These are phyloP conservation scores for Margaritifera margaritifera DNA, from an alignment of 2,888 invertebrate species.

Conservation along the genomic window DNA sequence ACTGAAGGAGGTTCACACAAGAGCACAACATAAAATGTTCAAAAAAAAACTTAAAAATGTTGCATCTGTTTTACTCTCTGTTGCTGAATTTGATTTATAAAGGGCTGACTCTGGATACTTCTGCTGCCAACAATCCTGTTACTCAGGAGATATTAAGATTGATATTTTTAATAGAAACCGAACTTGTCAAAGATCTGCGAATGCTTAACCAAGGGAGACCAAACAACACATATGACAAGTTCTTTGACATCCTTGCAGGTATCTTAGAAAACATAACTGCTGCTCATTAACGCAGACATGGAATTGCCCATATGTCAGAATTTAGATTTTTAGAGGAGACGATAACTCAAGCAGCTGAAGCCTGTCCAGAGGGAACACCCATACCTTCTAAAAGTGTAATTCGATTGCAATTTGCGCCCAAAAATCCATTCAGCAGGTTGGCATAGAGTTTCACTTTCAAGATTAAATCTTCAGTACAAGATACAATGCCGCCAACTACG, in stretches of 20 bases:
- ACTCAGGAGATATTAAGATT: conserved; percentile 24
- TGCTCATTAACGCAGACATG: conserved; percentile 31
- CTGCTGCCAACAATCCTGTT: conserved; percentile 20
- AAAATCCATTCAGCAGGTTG: conserved; percentile 23
- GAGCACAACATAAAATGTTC: conserved; percentile 19
- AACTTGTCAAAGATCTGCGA: conserved; percentile 24
- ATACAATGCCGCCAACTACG: conserved; percentile 29
- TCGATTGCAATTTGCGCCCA: conserved; percentile 34
- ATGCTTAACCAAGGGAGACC: conserved; percentile 31
- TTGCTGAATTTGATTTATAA: conserved; percentile 28
- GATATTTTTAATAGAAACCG: conserved; percentile 26
- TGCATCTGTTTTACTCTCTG: conserved; percentile 13
- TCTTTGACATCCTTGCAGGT: conserved; percentile 16
- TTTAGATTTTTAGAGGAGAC: conserved; percentile 23
- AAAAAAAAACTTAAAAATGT: conserved; percentile 19
- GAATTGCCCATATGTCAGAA: conserved; percentile 22
- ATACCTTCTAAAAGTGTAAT: conserved; percentile 34
- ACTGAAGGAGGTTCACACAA: conserved; percentile 31
- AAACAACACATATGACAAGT: conserved; percentile 15
- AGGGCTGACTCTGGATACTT: conserved; percentile 21
- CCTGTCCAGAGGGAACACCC: conserved; percentile 30
- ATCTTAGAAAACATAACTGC: conserved; percentile 24
- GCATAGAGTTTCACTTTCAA: conserved; percentile 16
- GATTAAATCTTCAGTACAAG: conserved; percentile 28
- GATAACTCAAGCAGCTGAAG: conserved; percentile 17